Evolutionary conservation across 2,888 invertebrate species (phyloP).

Genomic region (Teleiodes luculella): DNA sequence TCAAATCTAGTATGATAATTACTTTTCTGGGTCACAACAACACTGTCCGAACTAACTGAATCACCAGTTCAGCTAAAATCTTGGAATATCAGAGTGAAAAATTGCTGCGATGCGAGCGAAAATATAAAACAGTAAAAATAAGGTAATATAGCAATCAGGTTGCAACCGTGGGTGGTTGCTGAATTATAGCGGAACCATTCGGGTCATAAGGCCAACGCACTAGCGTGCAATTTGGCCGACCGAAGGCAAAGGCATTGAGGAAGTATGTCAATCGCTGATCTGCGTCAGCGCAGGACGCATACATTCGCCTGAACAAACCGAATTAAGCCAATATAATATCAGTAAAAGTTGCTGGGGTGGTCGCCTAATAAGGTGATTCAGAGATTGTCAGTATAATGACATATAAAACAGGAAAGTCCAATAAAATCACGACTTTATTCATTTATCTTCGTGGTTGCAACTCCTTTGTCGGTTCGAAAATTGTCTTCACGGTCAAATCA

Average conservation of each 20-base stretch:
- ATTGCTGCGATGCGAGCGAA: not conserved
- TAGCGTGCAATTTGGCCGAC: conserved; percentile 6
- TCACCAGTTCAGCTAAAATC: too few relatives aligned
- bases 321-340: not conserved
- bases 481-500: not conserved
- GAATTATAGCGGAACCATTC: conserved; percentile 3
- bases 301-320: not conserved
- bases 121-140: not conserved
- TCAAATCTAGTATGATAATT: too few relatives aligned
- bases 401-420: not conserved
- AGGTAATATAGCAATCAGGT: not conserved
- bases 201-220: conserved; percentile 10
- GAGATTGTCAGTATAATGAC: not conserved
- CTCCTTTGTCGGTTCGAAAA: not conserved
- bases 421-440: too few relatives aligned
- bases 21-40: too few relatives aligned
- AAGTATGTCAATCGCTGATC: conserved; percentile 10
- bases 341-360: not conserved
- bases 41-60: too few relatives aligned
- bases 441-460: not conserved
- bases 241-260: conserved; percentile 10
- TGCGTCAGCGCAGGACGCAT: not conserved
- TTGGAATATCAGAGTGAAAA: too few relatives aligned
- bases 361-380: not conserved
- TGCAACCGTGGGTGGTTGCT: conserved; percentile 2